Base-by-base conservation (phyloP, 2,888 invertebrate genomes). In the Drosophila peninsularis region DNA sequence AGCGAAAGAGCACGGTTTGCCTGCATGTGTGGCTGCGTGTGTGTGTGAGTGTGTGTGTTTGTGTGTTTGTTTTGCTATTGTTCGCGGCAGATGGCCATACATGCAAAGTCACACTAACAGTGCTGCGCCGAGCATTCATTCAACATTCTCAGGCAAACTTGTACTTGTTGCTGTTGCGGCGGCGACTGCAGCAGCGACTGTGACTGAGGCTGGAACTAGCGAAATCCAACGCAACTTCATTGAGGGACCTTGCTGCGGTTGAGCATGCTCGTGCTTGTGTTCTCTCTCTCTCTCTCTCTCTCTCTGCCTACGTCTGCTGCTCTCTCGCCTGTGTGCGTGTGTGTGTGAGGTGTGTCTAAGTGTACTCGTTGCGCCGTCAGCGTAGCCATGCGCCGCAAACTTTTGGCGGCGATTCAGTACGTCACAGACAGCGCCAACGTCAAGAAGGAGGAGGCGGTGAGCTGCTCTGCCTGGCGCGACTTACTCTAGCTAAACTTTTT, bases 361-460 rank as follows among this genome's bases (percentile, higher is more conserved):
- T 72, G 62, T 71, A 62, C 19, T 11, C 13, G 34, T 34, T 34
- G 37, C 57, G 65, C 65, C 62, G 68, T 58, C 70, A 62, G 85
- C 62, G 66, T 62, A 74, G 72, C 79, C 64, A 79, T 79, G 57
- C 73, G 87, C 69, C 64, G 53, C 89, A 78, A 85, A 80, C 84
- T 73, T 75, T 71, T 66, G 24, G 75, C n/a, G n/a, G 70, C 74
- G 79, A 75, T 87, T 85, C 89, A 85, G 85, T 89, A 83, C 87
- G 87, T 79, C 87, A 87, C 81, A 86, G 77, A 79, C 87, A 79
- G 82, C 71, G 88, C 75, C 77, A 88, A 76, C 88, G 88, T 81
- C 80, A 82, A 83, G 83, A 83, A 83, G 83, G 83, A 83, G 83
- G 89, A 83, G 83, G 86, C 83, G 83, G 89, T 88, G 81, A 88